Percentiles rank a stretch among this genome's conserved stretches.
Conservation (phyloP, 2,888 invertebrate genomes). For the Resseliella maxima region DNA sequence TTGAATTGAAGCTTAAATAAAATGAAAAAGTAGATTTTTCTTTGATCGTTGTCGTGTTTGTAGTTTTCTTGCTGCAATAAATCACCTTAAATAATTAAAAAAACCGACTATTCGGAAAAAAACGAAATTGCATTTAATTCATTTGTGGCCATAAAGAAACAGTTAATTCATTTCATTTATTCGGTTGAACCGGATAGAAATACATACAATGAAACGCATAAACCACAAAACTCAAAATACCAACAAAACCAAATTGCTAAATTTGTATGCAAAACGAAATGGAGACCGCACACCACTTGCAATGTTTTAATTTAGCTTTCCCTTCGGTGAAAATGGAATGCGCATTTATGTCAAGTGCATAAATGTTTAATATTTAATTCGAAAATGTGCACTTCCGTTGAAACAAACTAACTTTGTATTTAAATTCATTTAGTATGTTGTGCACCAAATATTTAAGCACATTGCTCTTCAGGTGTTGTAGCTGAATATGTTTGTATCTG, state of each 20-base stretch:
- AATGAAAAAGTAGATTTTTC: no score
- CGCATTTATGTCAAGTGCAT: constrained; percentile 1
- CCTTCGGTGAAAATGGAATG: background rate
- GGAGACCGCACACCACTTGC: background rate
- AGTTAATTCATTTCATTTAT: background rate
- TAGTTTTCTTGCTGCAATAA: no score
- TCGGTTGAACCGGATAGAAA: background rate
- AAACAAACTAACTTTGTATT: background rate
- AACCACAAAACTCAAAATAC: background rate
- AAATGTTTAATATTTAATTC: constrained; percentile 7
- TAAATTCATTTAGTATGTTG: background rate
- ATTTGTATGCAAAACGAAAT: background rate
- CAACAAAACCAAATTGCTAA: background rate
- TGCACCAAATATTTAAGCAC: background rate
- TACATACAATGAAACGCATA: background rate
- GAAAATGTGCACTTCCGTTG: constrained; percentile 36
- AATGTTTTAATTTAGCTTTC: background rate
- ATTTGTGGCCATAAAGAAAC: background rate
- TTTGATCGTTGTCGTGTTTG: no score
- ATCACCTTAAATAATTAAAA: background rate
- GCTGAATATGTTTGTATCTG: background rate
- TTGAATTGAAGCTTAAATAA: no score
- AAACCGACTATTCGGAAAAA: background rate
- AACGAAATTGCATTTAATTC: background rate
- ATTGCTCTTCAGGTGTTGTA: background rate